phyloP scores from a whole-genome alignment of 1,140 invertebrate species.

The Pseudomyrmex pallidus region DNA sequence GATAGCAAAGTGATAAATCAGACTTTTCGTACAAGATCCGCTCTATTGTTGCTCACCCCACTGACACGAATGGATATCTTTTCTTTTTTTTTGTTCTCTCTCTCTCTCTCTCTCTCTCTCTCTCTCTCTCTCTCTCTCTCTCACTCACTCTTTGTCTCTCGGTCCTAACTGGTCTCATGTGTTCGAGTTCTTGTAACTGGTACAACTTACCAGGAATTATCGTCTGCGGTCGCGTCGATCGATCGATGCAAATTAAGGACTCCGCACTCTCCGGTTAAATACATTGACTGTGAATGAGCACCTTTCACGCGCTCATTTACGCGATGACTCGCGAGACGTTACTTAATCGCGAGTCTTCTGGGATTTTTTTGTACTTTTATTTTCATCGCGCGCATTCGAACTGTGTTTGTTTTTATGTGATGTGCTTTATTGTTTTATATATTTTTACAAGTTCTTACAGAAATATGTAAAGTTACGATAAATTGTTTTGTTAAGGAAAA shows the following conservation, averaged over 20 bases:
- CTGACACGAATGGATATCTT: slow-evolving; percentile 76
- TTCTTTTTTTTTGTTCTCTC: slow-evolving; percentile 64
- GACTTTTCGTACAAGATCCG: slow-evolving; percentile 82
- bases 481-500: background rate
- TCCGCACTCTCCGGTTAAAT: slow-evolving; percentile 35
- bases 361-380: background rate
- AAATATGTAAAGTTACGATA: too few relatives aligned
- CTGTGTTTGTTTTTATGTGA: background rate
- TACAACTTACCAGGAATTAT: slow-evolving; percentile 67
- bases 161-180: slow-evolving; percentile 74
- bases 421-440: background rate
- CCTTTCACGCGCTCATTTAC: slow-evolving; percentile 16
- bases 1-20: slow-evolving; percentile 84
- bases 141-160: slow-evolving; percentile 46
- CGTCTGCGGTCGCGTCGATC: slow-evolving; percentile 61
- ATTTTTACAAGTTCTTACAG: background rate
- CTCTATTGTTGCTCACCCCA: slow-evolving; percentile 81
- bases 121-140: slow-evolving; percentile 16
- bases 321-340: background rate
- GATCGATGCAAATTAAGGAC: slow-evolving; percentile 69
- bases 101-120: slow-evolving; percentile 21
- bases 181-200: slow-evolving; percentile 66
- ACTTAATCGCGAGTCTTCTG: slow-evolving; percentile 5
- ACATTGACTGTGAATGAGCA: slow-evolving; percentile 39
- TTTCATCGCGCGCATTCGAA: background rate